Evolutionary conservation across 2,797 vertebrate genomes (phyloP).

Genomic region (Manis javanica): DNA sequence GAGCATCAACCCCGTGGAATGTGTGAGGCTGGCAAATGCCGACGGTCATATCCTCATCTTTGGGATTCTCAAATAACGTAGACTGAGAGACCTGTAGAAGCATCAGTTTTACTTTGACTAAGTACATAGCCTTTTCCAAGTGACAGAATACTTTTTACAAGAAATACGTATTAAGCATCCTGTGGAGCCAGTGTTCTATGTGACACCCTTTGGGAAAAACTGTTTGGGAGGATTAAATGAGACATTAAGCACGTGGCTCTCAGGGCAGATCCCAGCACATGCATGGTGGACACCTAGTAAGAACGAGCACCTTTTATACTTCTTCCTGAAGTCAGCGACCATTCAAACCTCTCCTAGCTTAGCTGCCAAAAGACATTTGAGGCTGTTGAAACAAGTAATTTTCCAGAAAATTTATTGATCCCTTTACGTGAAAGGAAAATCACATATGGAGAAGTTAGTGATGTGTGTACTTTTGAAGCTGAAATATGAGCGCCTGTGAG

Average conservation of each 20-base stretch:
- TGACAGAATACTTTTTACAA: not conserved
- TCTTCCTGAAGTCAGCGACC: not conserved
- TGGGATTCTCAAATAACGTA: not conserved
- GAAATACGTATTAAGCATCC: not conserved
- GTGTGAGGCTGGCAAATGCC: not conserved
- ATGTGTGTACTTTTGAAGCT: not conserved
- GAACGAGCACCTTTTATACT: not conserved
- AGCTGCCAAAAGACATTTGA: not conserved
- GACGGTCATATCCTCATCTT: not conserved
- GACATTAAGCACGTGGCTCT: not conserved
- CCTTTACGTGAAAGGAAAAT: not conserved
- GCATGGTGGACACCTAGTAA: accelerated
- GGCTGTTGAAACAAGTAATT: not conserved
- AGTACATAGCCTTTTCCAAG: not conserved
- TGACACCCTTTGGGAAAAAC: not conserved
- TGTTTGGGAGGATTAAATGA: not conserved
- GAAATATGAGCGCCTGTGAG: not conserved
- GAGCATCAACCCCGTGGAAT: not conserved
- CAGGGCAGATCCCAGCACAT: not conserved
- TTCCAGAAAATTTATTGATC: not conserved
- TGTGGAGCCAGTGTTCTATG: not conserved
- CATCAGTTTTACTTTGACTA: not conserved
- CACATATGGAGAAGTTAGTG: not conserved
- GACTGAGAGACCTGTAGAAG: not conserved
- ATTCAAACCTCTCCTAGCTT: not conserved